Conservation (phyloP, 2,797 vertebrate genomes). For the Meriones psammophilus region DNA sequence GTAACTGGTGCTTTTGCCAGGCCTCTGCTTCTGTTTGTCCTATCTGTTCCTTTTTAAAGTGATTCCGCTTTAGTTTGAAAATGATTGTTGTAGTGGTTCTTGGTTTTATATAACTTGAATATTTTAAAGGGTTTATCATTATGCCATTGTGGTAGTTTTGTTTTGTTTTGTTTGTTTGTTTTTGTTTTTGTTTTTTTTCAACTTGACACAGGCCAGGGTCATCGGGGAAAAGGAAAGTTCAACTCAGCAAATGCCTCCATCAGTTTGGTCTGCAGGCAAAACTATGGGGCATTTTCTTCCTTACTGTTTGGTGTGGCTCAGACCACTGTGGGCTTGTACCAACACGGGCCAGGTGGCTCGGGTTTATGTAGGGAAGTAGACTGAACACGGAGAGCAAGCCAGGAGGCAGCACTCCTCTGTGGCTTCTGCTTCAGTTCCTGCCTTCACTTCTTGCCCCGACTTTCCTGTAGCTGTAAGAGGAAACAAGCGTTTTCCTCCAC, state of each 20-base stretch:
- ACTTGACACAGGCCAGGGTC: background rate
- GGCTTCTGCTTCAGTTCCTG: background rate
- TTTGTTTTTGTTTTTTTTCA: background rate
- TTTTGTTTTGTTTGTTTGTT: background rate
- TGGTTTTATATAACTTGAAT: background rate
- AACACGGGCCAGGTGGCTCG: background rate
- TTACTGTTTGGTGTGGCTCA: background rate
- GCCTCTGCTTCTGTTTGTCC: background rate
- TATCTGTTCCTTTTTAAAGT: conserved; percentile 58
- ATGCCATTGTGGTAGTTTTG: background rate
- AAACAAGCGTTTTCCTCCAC: background rate
- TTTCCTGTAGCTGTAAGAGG: background rate
- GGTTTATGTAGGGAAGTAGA: background rate
- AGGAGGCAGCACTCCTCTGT: too few species aligned
- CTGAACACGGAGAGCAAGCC: background rate
- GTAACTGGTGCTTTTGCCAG: background rate
- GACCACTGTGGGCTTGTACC: background rate
- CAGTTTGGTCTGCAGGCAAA: background rate
- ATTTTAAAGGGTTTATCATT: conserved; percentile 34
- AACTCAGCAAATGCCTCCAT: background rate
- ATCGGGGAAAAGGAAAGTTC: background rate
- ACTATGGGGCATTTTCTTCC: background rate
- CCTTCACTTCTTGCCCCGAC: background rate
- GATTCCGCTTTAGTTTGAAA: conserved; percentile 39
- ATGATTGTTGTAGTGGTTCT: background rate